Conservation (phyloP, 2,113 vertebrate genomes). For the Cheirogaleus medius region DNA sequence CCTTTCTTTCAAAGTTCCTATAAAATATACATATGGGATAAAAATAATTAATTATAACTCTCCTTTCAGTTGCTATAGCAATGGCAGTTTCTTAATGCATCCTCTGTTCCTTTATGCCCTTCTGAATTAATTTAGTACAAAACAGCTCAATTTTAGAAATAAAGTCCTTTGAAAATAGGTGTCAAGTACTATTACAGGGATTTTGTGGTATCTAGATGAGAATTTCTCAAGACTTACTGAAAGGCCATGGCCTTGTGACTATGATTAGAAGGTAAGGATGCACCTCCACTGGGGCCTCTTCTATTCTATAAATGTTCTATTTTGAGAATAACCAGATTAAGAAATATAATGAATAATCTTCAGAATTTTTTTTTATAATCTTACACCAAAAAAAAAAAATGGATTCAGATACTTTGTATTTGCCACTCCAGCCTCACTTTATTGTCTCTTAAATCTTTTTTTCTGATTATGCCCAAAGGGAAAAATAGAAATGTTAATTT, state of each 20-base stretch:
- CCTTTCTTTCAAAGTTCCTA: slow-evolving; percentile 32
- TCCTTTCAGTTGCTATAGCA: slow-evolving; percentile 62
- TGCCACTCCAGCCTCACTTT: background rate
- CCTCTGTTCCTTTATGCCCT: background rate
- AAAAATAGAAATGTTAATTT: slow-evolving; percentile 2
- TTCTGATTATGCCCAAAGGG: background rate
- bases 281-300: background rate
- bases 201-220: background rate
- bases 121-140: slow-evolving; percentile 57
- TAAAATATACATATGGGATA: slow-evolving; percentile 62
- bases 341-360: background rate
- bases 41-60: slow-evolving; percentile 72
- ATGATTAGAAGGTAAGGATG: background rate
- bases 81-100: slow-evolving; percentile 28
- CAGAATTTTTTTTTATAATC: background rate
- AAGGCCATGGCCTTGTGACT: background rate
- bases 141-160: slow-evolving; percentile 51
- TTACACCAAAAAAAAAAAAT: background rate
- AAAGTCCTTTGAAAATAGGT: slow-evolving; percentile 46
- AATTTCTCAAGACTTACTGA: background rate
- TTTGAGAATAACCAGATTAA: background rate
- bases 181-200: background rate
- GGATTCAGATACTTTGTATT: background rate
- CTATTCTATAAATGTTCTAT: background rate
- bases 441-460: background rate